Conservation (phyloP, 1,140 invertebrate genomes). For the Danaus melanippus region DNA sequence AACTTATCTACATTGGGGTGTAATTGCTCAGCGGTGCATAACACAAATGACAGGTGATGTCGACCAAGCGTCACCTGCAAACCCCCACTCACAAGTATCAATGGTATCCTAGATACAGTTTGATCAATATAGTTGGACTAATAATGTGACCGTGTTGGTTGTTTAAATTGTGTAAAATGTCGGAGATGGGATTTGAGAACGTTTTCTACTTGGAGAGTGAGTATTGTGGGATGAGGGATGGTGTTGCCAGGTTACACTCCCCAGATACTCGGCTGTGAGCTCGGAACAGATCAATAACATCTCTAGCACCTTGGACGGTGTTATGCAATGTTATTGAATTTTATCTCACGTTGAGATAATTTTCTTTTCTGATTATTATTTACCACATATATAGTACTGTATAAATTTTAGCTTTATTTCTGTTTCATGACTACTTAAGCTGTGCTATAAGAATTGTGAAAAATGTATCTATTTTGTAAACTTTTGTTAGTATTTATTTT, state of each 20-base stretch:
- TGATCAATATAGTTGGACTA: constrained; percentile 51
- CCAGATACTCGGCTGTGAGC: constrained; percentile 47
- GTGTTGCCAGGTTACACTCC: constrained; percentile 64
- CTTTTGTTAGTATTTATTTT: no score
- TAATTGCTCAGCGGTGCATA: constrained; percentile 54
- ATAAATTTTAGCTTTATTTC: neutral
- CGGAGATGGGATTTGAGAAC: constrained; percentile 70
- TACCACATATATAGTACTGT: neutral
- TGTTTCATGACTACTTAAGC: no score
- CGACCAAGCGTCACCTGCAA: constrained; percentile 56
- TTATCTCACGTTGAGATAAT: neutral
- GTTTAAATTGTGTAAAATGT: constrained; percentile 40
- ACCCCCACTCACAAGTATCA: constrained; percentile 39
- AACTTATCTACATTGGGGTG: constrained; percentile 29
- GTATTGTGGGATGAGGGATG: constrained; percentile 56
- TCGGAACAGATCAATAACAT: constrained; percentile 67
- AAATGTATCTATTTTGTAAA: no score
- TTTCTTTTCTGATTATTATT: constrained; percentile 5
- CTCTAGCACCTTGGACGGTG: constrained; percentile 48
- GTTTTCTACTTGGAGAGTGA: constrained; percentile 72
- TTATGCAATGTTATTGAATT: constrained; percentile 50
- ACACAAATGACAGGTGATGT: constrained; percentile 54
- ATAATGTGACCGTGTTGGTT: constrained; percentile 31
- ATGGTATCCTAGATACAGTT: constrained; percentile 52
- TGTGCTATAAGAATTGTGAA: no score